phyloP scores from a whole-genome alignment of 2,113 vertebrate species.

The Chelonoidis abingdonii region DNA sequence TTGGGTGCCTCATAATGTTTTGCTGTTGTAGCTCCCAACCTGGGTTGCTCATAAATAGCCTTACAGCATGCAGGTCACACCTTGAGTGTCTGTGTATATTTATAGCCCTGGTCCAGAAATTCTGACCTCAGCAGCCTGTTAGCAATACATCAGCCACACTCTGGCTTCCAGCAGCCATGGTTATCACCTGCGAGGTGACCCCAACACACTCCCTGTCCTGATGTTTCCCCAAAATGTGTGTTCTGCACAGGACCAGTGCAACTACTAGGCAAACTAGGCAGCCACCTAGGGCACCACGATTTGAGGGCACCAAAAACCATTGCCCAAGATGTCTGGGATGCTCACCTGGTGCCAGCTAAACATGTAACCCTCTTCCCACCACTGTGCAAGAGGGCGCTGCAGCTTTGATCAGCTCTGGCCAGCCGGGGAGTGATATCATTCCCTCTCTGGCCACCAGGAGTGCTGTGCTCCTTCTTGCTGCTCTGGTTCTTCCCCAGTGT shows the following conservation, averaged over 20 bases:
- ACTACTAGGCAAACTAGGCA: too few species aligned
- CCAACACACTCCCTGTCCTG: not conserved
- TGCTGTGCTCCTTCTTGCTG: too few species aligned
- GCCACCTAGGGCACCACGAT: too few species aligned
- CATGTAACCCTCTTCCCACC: too few species aligned
- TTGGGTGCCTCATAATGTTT: not conserved
- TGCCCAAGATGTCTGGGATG: too few species aligned
- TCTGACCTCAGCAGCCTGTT: not conserved
- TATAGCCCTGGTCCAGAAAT: not conserved
- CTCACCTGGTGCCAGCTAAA: too few species aligned
- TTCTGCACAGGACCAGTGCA: not conserved
- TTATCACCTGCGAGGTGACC: not conserved
- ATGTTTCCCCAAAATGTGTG: not conserved
- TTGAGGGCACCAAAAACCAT: too few species aligned
- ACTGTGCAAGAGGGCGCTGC: too few species aligned
- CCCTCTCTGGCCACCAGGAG: too few species aligned
- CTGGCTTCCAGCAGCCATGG: not conserved
- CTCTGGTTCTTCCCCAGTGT: too few species aligned
- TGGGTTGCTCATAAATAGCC: not conserved
- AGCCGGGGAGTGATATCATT: too few species aligned
- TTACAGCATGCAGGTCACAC: not conserved
- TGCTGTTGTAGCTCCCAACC: not conserved
- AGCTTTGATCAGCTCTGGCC: too few species aligned
- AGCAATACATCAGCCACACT: not conserved
- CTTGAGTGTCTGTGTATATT: not conserved